phyloP scores from a whole-genome alignment of 2,113 vertebrate species.

The Callaeas wilsoni region DNA sequence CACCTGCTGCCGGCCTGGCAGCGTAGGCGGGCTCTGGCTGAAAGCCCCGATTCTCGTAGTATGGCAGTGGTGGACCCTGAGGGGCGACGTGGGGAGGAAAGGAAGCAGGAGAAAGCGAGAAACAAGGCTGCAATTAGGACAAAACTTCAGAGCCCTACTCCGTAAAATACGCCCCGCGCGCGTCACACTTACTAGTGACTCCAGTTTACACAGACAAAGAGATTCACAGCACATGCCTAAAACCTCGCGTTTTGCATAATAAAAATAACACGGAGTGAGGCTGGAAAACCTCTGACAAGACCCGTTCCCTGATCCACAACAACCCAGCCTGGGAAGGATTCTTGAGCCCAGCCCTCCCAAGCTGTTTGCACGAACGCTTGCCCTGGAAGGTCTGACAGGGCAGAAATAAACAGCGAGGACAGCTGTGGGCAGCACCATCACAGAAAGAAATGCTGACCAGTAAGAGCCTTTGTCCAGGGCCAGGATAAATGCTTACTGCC shows the following conservation, averaged over 20 bases:
- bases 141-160: background rate
- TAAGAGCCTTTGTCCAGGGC: background rate
- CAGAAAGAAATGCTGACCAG: background rate
- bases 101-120: background rate
- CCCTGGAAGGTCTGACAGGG: background rate
- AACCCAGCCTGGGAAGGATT: background rate
- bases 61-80: slow-evolving; percentile 40
- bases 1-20: background rate
- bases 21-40: slow-evolving; percentile 48
- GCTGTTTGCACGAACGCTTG: background rate
- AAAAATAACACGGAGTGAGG: background rate
- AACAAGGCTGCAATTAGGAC: background rate
- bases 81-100: background rate
- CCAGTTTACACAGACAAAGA: background rate
- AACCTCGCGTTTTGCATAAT: accelerated
- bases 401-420: background rate
- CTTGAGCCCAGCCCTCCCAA: background rate
- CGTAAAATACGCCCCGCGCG: accelerated
- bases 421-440: background rate
- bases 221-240: background rate
- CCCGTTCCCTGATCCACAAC: background rate
- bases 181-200: background rate
- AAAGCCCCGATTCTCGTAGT: slow-evolving; percentile 73
- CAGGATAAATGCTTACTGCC: background rate
- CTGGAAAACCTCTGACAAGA: background rate